Conservation (phyloP, 2,797 vertebrate genomes). For the Sebastes taczanowskii region DNA sequence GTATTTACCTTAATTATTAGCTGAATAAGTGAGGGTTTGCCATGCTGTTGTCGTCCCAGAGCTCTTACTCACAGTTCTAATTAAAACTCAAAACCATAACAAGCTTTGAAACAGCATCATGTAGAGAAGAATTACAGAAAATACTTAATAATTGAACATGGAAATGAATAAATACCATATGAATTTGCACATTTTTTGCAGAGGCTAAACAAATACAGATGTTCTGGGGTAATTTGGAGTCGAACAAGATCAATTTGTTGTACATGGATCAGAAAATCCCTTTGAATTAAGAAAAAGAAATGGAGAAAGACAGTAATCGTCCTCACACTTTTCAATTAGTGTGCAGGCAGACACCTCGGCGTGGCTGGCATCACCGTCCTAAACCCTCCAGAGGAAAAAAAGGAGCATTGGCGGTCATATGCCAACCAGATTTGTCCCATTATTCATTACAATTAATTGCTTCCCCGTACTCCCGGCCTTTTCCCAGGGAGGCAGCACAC, state of each 20-base stretch:
- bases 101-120: too few relatives aligned
- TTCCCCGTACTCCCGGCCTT: conserved; percentile 83
- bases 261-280: not conserved
- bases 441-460: conserved; percentile 96
- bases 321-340: conserved; percentile 55
- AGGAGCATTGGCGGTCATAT: conserved; percentile 89
- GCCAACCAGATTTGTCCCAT: conserved; percentile 94
- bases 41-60: conserved; percentile 81
- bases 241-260: not conserved
- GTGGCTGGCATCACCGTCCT: conserved; percentile 83
- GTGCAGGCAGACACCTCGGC: conserved; percentile 33
- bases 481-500: conserved; percentile 85
- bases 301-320: not conserved
- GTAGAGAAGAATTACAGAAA: too few relatives aligned
- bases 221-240: not conserved
- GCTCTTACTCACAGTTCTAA: conserved; percentile 91
- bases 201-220: not conserved
- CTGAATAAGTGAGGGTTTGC: conserved; percentile 55
- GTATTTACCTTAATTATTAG: conserved; percentile 54
- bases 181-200: not conserved
- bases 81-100: conserved; percentile 87
- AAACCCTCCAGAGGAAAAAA: conserved; percentile 86
- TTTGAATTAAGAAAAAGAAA: not conserved
- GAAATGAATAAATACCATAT: not conserved
- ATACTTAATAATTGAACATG: conserved; percentile 72